Conservation (phyloP, 2,113 vertebrate species). For the Spea bombifrons region DNA sequence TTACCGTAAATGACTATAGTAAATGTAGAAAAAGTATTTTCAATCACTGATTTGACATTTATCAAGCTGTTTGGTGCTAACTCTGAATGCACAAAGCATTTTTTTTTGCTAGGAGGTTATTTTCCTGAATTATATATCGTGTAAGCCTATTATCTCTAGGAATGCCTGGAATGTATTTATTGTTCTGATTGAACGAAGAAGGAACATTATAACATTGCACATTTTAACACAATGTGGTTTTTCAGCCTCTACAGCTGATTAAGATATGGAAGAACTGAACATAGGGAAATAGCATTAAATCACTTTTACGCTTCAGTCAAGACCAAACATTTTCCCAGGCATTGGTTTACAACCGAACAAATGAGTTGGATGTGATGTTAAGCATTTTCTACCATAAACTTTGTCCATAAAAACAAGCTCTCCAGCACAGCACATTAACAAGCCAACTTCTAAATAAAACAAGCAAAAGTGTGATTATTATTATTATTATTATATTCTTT, state of each 20-base stretch:
- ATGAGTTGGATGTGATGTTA: too few species aligned
- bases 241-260: not conserved
- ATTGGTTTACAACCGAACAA: too few species aligned
- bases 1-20: slow-evolving; percentile 30
- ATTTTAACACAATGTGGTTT: not conserved
- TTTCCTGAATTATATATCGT: not conserved
- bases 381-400: too few species aligned
- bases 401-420: too few species aligned
- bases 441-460: too few species aligned
- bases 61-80: slow-evolving; percentile 26
- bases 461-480: too few species aligned
- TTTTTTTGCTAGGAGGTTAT: slow-evolving; percentile 9
- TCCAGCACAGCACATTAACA: too few species aligned
- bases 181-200: not conserved
- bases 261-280: too few species aligned
- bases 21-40: slow-evolving; percentile 29
- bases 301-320: too few species aligned
- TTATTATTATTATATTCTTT: too few species aligned
- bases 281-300: too few species aligned
- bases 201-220: not conserved
- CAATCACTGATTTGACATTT: slow-evolving; percentile 43
- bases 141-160: not conserved
- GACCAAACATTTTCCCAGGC: too few species aligned
- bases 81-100: not conserved
- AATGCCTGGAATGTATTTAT: not conserved